Evolutionary conservation across 2,888 invertebrate species (phyloP).

Genomic region (Orgyia antiqua): DNA sequence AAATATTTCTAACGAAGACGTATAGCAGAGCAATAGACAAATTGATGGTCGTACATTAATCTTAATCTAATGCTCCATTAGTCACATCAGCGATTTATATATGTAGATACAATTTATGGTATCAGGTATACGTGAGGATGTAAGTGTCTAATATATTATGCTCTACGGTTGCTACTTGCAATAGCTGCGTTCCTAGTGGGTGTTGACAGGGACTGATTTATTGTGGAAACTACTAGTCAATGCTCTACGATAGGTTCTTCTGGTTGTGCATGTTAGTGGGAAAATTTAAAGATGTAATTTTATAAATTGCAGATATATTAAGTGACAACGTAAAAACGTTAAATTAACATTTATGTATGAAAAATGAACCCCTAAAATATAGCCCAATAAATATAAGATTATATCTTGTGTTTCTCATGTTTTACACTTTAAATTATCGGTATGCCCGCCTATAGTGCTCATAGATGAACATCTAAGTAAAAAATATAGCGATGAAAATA

Average conservation of each 20-base stretch:
- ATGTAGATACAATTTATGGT: constrained; percentile 26
- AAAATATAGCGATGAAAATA: too few species aligned
- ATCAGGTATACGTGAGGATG: constrained; percentile 15
- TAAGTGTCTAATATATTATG: constrained; percentile 16
- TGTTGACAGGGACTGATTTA: constrained; percentile 29
- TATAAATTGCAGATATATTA: too few species aligned
- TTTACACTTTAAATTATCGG: too few species aligned
- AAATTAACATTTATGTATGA: too few species aligned
- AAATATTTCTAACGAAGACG: background rate
- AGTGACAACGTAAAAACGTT: too few species aligned
- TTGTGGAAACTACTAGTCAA: constrained; percentile 18
- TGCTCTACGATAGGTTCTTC: background rate
- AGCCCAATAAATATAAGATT: too few species aligned
- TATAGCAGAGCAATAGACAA: background rate
- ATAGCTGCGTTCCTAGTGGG: constrained; percentile 18
- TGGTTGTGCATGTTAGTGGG: too few species aligned
- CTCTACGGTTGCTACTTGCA: constrained; percentile 7
- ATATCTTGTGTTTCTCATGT: too few species aligned
- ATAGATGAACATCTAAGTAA: too few species aligned
- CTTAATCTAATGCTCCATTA: constrained; percentile 8
- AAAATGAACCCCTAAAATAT: too few species aligned
- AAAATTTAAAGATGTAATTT: too few species aligned
- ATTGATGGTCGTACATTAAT: constrained; percentile 2
- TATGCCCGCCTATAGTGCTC: too few species aligned
- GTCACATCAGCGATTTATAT: constrained; percentile 6